These are phyloP conservation scores for Anoplophora glabripennis DNA, from an alignment of 1,140 invertebrate species.

Conservation along the genomic window DNA sequence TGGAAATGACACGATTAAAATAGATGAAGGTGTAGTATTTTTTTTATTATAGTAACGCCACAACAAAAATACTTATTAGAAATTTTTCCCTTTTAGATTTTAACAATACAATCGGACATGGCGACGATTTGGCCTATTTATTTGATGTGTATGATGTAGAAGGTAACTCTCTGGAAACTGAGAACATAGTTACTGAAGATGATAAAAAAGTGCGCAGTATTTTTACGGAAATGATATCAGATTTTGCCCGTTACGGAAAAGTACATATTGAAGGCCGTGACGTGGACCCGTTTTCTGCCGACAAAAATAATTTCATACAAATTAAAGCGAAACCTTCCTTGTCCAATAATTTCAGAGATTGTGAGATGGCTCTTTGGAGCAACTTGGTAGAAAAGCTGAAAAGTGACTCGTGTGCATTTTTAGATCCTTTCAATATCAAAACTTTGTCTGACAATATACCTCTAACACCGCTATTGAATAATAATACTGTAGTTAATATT, in stretches of 20 bases:
- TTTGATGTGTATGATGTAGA: conserved; percentile 61
- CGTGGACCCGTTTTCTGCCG: conserved; percentile 49
- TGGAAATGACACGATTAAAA: conserved; percentile 29
- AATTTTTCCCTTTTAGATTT: neutral
- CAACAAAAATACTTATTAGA: too few relatives aligned
- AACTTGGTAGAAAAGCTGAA: conserved; percentile 54
- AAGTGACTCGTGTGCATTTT: conserved; percentile 50
- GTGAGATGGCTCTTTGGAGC: conserved; percentile 61
- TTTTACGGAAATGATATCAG: conserved; percentile 62
- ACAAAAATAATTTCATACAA: conserved; percentile 56
- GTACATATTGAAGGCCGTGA: conserved; percentile 38
- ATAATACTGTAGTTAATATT: too few relatives aligned
- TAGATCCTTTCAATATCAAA: conserved; percentile 23
- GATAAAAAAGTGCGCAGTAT: conserved; percentile 61
- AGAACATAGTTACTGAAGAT: conserved; percentile 46
- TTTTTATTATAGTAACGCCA: neutral
- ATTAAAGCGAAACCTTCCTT: conserved; percentile 51
- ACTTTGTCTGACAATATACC: too few relatives aligned
- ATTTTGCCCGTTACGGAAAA: conserved; percentile 60
- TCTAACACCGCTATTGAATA: too few relatives aligned
- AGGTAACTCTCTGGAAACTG: conserved; percentile 52
- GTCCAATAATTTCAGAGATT: conserved; percentile 57
- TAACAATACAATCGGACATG: conserved; percentile 56
- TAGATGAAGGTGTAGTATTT: neutral
- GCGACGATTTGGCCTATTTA: conserved; percentile 67